Evolutionary conservation across 2,888 invertebrate genomes (phyloP), one percentile per base, ranked within the genome.

Genomic region (Leptinotarsa haldemani): DNA sequence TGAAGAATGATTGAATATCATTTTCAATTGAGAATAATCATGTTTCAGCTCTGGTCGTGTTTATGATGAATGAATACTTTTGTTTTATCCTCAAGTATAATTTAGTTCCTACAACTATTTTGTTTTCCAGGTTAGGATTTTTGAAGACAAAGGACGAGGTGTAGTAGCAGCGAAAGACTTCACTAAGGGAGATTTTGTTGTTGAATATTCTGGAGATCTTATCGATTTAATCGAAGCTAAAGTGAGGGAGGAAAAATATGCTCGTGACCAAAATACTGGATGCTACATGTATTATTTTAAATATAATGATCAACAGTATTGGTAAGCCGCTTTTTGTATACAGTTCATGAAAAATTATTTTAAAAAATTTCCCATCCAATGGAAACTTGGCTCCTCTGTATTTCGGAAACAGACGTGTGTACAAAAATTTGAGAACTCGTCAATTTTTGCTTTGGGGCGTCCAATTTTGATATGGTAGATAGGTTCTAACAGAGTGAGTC

Each of bases 241-340:
- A 77, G 90, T 92, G 73, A 90, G 97, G 4, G 99, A 99, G 85
- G 88, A 89, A 70, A 88, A 91, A 74, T 99, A 99, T 87, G 93
- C 96, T 0, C 91, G 92, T 85, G 95, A 97, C 87, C 93, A 94
- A 79, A 93, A 91, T 81, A 93, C 95, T 40, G 99, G 99, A 75
- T 99, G 99, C 88, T 99, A 99, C 85, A 99, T 99, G 99, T 99
- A 99, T 90, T 99, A 98, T 89, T 99, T 99, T 88, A 93, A 93
- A 82, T 94, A 95, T 86, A 94, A 94, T 83, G 94, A 94, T 86
- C 94, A 94, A 88, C 95, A 95, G 89, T 97, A 96, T 90, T 98
- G 98, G 97, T 97, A 87, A 50, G 50, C 9, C 40, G 12, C 9
- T 9, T 40, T 40, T 9, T 40, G 9, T 40, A 12, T 40, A 40